phyloP scores from a whole-genome alignment of 2,797 vertebrate genomes.

The Schizothorax lantsangensis region DNA sequence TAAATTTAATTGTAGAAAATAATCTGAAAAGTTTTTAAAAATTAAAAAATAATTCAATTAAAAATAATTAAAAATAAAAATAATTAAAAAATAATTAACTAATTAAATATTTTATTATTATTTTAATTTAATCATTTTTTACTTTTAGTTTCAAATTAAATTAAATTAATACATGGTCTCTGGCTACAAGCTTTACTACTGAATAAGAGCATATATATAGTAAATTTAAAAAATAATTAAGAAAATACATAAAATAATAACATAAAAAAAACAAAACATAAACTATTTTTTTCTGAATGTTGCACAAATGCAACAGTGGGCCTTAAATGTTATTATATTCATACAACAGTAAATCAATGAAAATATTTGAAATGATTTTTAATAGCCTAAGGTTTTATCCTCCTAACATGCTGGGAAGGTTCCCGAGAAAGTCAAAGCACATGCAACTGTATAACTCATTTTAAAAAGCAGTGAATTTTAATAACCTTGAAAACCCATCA shows the following conservation, averaged over 20 bases:
- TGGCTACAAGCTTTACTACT: not conserved
- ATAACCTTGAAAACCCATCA: not conserved
- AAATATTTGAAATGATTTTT: not conserved
- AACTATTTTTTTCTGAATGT: too few relatives aligned
- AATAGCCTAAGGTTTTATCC: not conserved
- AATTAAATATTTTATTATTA: too few relatives aligned
- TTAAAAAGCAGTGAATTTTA: not conserved
- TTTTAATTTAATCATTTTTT: too few relatives aligned
- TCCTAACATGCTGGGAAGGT: not conserved
- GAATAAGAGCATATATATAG: not conserved
- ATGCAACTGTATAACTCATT: not conserved
- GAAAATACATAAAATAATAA: too few relatives aligned
- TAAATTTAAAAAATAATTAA: too few relatives aligned
- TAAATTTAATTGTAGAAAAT: too few relatives aligned
- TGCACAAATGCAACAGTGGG: too few relatives aligned
- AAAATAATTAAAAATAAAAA: too few relatives aligned
- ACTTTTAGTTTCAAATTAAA: not conserved
- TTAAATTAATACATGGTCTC: not conserved
- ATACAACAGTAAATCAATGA: not conserved
- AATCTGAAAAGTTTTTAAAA: too few relatives aligned
- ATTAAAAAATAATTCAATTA: too few relatives aligned
- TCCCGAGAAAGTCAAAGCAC: not conserved
- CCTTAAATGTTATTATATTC: too few relatives aligned
- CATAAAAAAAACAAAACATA: too few relatives aligned
- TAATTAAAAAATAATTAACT: not conserved